Conservation (phyloP, 2,113 vertebrate species). For the Scytalopus superciliaris region DNA sequence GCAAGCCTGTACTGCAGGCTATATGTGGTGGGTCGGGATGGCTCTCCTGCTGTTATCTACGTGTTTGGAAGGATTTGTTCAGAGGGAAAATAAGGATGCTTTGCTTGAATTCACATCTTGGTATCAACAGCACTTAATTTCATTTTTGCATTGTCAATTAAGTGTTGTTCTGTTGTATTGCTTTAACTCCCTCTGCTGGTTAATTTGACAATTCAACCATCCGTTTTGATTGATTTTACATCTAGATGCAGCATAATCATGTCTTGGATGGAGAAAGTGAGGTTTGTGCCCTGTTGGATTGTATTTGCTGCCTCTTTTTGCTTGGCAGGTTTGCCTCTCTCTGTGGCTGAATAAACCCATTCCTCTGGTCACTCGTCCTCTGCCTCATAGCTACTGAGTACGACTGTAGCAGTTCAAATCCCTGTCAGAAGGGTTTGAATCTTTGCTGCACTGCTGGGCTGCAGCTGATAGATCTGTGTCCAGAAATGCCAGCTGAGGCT, state of each 20-base stretch:
- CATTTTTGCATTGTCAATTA: neutral
- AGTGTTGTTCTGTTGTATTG: neutral
- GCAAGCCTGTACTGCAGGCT: neutral
- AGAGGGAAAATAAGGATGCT: neutral
- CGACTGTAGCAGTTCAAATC: neutral
- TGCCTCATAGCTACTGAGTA: neutral
- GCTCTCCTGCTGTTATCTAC: neutral
- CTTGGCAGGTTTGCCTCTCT: neutral
- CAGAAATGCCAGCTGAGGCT: neutral
- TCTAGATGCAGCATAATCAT: neutral
- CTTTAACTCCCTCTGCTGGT: conserved; percentile 34
- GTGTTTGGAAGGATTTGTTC: neutral
- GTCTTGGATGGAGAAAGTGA: neutral
- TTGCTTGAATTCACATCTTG: neutral
- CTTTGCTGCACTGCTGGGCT: neutral
- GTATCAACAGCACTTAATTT: neutral
- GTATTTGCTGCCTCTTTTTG: neutral
- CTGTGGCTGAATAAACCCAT: neutral
- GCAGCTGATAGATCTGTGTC: neutral
- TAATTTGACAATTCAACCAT: neutral
- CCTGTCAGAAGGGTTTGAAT: neutral
- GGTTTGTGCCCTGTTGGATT: neutral
- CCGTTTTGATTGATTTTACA: neutral
- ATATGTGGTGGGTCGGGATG: neutral
- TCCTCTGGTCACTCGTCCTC: neutral